These are phyloP conservation scores for Mamestra configurata DNA, from an alignment of 1,140 invertebrate genomes.

Conservation along the genomic window DNA sequence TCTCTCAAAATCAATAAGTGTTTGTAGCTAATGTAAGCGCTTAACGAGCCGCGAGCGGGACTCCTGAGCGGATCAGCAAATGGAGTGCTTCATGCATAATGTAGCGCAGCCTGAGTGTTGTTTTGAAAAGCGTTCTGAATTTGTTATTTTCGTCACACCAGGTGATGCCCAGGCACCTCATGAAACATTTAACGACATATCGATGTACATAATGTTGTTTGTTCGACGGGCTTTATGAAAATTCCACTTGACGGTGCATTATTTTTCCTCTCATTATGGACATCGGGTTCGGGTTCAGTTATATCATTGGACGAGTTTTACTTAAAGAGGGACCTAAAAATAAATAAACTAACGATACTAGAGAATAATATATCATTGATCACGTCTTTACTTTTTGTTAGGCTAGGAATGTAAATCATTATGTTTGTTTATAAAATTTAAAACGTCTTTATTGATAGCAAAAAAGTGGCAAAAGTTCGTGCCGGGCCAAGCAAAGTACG, in stretches of 20 bases:
- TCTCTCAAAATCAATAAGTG: constrained; percentile 85
- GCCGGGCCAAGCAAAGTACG: no score
- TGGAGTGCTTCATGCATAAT: constrained; percentile 88
- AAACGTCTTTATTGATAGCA: no score
- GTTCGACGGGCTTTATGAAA: constrained; percentile 32
- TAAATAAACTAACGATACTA: background rate
- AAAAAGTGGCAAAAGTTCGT: no score
- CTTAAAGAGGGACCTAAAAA: background rate
- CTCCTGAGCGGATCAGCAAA: constrained; percentile 87
- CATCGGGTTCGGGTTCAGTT: background rate
- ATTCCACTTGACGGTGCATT: background rate
- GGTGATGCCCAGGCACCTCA: constrained; percentile 80
- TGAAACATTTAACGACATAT: constrained; percentile 83
- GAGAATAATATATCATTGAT: no score
- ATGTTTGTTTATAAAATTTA: no score
- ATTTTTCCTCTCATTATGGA: background rate
- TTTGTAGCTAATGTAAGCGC: constrained; percentile 87
- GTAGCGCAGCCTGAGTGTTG: constrained; percentile 85
- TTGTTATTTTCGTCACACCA: constrained; percentile 85
- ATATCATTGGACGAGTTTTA: background rate
- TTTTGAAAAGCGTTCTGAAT: constrained; percentile 87
- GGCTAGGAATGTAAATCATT: no score
- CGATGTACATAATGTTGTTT: constrained; percentile 63
- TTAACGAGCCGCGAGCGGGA: constrained; percentile 85
- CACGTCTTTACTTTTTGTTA: no score